phyloP scores from a whole-genome alignment of 1,140 invertebrate genomes.

The Choristoneura fumiferana region DNA sequence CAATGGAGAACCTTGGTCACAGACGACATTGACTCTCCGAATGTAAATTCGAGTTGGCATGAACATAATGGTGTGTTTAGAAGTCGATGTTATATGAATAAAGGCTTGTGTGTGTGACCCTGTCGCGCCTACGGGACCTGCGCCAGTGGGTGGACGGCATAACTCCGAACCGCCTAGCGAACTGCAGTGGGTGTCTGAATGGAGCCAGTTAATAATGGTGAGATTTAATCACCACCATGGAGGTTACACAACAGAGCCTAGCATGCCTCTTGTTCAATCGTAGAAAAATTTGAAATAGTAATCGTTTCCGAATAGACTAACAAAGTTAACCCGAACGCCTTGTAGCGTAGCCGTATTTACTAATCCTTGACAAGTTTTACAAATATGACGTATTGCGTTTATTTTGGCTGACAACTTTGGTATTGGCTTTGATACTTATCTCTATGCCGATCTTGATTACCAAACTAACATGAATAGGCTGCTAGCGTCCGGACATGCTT shows the following conservation, averaged over 20 bases:
- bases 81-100: conserved; percentile 60
- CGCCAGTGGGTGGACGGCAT: conserved; percentile 75
- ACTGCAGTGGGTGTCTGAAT: conserved; percentile 76
- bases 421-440: conserved; percentile 12
- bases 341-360: conserved; percentile 52
- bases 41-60: conserved; percentile 66
- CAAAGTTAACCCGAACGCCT: conserved; percentile 43
- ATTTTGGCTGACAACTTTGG: neutral
- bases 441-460: neutral
- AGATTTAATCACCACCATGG: conserved; percentile 76
- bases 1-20: conserved; percentile 64
- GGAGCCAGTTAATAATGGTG: conserved; percentile 77
- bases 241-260: conserved; percentile 72
- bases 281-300: conserved; percentile 64
- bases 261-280: conserved; percentile 62
- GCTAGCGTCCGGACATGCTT: neutral
- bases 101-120: conserved; percentile 70
- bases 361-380: conserved; percentile 37
- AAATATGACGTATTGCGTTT: neutral
- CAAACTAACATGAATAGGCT: neutral
- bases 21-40: conserved; percentile 65
- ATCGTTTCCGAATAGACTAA: conserved; percentile 56
- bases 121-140: conserved; percentile 76
- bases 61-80: conserved; percentile 67
- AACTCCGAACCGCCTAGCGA: conserved; percentile 68